phyloP scores from a whole-genome alignment of 2,888 invertebrate genomes.

The Trissolcus japonicus region DNA sequence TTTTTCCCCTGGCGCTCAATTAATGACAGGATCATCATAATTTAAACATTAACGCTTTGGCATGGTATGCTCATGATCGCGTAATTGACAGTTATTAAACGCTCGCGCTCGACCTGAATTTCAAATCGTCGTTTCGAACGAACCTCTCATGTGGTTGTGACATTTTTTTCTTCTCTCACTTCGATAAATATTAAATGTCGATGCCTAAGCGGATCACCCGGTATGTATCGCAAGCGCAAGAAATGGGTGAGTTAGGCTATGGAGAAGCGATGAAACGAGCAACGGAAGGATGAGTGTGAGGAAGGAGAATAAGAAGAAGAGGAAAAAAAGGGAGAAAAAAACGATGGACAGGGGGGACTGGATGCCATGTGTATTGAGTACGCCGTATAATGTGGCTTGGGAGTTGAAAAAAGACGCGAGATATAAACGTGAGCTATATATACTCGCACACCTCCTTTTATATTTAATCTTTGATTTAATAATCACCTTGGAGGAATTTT shows the following conservation, averaged over 20 bases:
- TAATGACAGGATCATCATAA: slow-evolving; percentile 22
- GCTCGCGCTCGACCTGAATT: slow-evolving; percentile 24
- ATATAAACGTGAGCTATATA: slow-evolving; percentile 46
- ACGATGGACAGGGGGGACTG: slow-evolving; percentile 59
- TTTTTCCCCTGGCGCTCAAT: slow-evolving; percentile 14
- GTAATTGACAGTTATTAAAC: slow-evolving; percentile 33
- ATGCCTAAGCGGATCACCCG: slow-evolving; percentile 59
- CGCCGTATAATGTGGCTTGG: slow-evolving; percentile 12
- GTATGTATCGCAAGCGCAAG: slow-evolving; percentile 68
- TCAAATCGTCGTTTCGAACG: slow-evolving; percentile 9
- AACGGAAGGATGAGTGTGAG: slow-evolving; percentile 60
- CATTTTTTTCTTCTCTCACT: background rate
- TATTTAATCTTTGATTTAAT: slow-evolving; percentile 49
- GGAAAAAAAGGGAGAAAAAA: slow-evolving; percentile 26
- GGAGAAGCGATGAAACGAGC: slow-evolving; percentile 68
- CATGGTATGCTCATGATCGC: slow-evolving; percentile 1
- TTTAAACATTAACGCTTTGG: slow-evolving; percentile 21
- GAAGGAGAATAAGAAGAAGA: slow-evolving; percentile 51
- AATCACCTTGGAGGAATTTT: slow-evolving; percentile 40
- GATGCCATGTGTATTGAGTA: slow-evolving; percentile 71
- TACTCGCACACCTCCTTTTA: slow-evolving; percentile 27
- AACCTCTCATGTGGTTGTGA: slow-evolving; percentile 4
- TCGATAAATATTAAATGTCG: slow-evolving; percentile 6
- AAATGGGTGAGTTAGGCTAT: slow-evolving; percentile 71
- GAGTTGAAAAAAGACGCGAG: slow-evolving; percentile 24